A percentile compares a stretch with the other conserved stretches of the same genome.
These are phyloP conservation scores for Endotricha flammealis DNA, from an alignment of 2,888 invertebrate genomes.

Conservation along the genomic window DNA sequence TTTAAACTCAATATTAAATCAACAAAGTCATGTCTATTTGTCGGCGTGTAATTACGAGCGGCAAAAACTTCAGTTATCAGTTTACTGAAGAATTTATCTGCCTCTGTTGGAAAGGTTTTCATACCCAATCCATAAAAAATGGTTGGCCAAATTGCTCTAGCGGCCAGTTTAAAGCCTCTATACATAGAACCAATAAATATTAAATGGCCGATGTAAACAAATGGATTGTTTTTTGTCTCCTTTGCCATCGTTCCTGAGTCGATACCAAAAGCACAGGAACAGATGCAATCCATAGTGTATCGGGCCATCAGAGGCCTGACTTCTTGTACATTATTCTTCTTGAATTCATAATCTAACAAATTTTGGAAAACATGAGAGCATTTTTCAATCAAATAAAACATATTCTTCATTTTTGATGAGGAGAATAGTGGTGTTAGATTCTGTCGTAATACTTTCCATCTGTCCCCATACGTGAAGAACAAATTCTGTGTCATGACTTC, in stretches of 20 bases:
- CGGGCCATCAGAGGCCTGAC: conserved; percentile 25
- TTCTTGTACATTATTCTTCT: conserved; percentile 21
- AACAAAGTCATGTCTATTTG: conserved; percentile 41
- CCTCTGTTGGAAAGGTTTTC: conserved; percentile 26
- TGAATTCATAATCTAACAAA: conserved; percentile 25
- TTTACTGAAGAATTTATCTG: conserved; percentile 32
- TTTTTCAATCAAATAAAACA: conserved; percentile 44
- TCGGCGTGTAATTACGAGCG: conserved; percentile 29
- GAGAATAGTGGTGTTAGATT: conserved; percentile 48
- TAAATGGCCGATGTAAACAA: conserved; percentile 26
- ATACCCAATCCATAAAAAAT: conserved; percentile 40
- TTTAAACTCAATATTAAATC: conserved; percentile 40
- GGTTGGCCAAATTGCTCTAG: conserved; percentile 36
- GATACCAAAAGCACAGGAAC: conserved; percentile 34
- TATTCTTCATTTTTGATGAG: conserved; percentile 47
- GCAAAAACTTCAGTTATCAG: conserved; percentile 35
- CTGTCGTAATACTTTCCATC: conserved; percentile 47
- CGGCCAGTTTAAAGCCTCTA: conserved; percentile 25
- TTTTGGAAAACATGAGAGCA: conserved; percentile 30
- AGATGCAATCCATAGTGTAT: conserved; percentile 47
- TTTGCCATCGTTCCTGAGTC: conserved; percentile 27
- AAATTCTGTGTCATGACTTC: conserved; percentile 37
- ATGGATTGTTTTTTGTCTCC: conserved; percentile 17
- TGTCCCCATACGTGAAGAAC: conserved; percentile 41
- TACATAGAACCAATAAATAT: conserved; percentile 30